Evolutionary conservation across 2,113 vertebrate species (phyloP), one percentile per base, ranked within the genome.

Genomic region (Promerops cafer): DNA sequence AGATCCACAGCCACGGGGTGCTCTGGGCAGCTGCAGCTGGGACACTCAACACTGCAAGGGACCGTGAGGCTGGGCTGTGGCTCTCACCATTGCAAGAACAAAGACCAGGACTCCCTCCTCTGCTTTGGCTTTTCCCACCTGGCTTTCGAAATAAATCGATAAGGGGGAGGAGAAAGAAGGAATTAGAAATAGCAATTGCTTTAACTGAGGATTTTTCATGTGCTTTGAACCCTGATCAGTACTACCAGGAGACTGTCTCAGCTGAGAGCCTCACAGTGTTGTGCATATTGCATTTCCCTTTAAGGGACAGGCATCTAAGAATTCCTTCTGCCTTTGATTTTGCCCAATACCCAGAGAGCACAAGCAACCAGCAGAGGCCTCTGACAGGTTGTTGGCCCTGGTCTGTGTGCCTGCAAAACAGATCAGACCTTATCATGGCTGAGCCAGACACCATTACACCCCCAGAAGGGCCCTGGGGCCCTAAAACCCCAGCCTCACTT

Each of bases 331-430:
- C 78, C 77, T 87, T 85, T 88, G 63, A 78, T 89, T 93, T 70
- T 79, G 53, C 47, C 74, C 19, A 13, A 37, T 50, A 74, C 40
- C 35, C 68, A 66, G 56, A 49, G 27, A 74, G 39, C 54, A 72
- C 33, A 66, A 90, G 66, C 9, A 83, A 52, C 35, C 24, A 87
- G 39, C 42, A 89, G 60, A 63, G 68, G 19, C 64, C 64, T 91
- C 72, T 75, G 91, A 66, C 68, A 89, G 69, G 72, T 91, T 93
- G 50, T 44, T 94, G 60, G 91, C 89, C 89, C 83, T 33, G 27
- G 24, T 56, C 24, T 83, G 0, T 14, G 16, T 49, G 87, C 76
- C 83, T 75, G n/a, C 83, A 84, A 47, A 92, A 87, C 64, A 91
- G 52, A 70, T 95, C 76, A 90, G 78, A 85, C 69, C 40, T 96